Base-by-base conservation (phyloP, 2,888 invertebrate genomes). In the Thymelicus sylvestris region DNA sequence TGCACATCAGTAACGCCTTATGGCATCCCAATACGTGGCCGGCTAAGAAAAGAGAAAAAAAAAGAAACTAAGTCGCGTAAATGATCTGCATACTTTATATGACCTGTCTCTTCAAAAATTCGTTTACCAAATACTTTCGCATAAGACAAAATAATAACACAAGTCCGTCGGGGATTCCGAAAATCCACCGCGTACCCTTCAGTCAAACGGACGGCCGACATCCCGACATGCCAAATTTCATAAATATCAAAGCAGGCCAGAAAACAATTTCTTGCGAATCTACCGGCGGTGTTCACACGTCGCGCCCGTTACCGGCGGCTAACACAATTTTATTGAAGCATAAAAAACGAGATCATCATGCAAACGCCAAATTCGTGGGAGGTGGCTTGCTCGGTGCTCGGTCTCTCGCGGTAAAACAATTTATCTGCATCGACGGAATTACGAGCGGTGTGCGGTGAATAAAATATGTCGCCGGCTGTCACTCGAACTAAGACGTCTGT, bases 371-470 rank as follows among this genome's bases (percentile, higher is more conserved):
- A 91, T 88, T 86, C 88, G 82, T 85, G 88, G 86, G 88, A 92
- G 92, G 91, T 91, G 90, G 91, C 86, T 81, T 76, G 81, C 85
- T 31, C 31, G 31, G 19, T 19, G 19, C 19, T 19, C 19, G 19
- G 19, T 19, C 19, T 78, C 78, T 77, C 92, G 92, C 90, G 93
- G 91, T 93, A 92, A 93, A 93, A 93, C 93, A 93, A 93, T 93
- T 93, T 93, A 93, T 93, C 93, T 92, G 89, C 93, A 91, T 93
- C 93, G 93, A 93, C 92, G 92, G 92, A 86, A 90, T 92, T 92
- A 91, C 93, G 92, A 83, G 86, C 90, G 89, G 83, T 84, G 89
- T 87, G 90, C 84, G 80, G 83, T 93, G 93, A 93, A 93, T 93
- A 93, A 93, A 91, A 93, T 93, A 93, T 93, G 93, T 92, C 93